A percentile compares a stretch with the other conserved stretches of the same genome.
phyloP scores from a whole-genome alignment of 1,140 invertebrate genomes.

The Leptinotarsa texana region DNA sequence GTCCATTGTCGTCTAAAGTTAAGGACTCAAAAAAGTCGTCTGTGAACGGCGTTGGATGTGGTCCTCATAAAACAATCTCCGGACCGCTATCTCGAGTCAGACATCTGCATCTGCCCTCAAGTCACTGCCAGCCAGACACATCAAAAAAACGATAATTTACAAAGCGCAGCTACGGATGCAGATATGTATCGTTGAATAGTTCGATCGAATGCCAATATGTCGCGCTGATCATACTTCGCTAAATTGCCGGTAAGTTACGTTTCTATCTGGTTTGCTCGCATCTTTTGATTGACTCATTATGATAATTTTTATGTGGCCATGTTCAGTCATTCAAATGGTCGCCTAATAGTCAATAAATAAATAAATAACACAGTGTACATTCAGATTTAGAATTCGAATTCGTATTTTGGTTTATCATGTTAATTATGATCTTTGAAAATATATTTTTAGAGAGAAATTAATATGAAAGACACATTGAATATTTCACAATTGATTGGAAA shows the following conservation, averaged over 20 bases:
- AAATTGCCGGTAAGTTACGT: neutral
- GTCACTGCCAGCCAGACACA: slow-evolving; percentile 29
- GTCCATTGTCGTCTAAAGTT: slow-evolving; percentile 43
- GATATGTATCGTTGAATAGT: slow-evolving; percentile 23
- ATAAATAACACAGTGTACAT: too few relatives aligned
- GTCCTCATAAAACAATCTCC: slow-evolving; percentile 46
- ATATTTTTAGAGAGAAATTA: too few relatives aligned
- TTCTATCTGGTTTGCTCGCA: neutral
- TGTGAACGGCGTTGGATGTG: slow-evolving; percentile 42
- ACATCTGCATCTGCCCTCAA: slow-evolving; percentile 34
- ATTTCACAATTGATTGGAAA: too few relatives aligned
- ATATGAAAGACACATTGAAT: too few relatives aligned
- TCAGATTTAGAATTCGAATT: too few relatives aligned
- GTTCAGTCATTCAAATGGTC: too few relatives aligned
- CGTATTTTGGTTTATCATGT: too few relatives aligned
- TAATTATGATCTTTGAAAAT: too few relatives aligned
- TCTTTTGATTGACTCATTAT: neutral
- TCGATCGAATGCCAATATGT: slow-evolving; percentile 7
- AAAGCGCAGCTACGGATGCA: slow-evolving; percentile 27
- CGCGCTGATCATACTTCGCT: neutral
- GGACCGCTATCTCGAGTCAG: slow-evolving; percentile 37
- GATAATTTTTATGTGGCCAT: neutral
- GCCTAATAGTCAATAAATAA: too few relatives aligned
- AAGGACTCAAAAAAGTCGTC: slow-evolving; percentile 43
- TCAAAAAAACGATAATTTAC: slow-evolving; percentile 37